These are phyloP conservation scores for Hypolimnas misippus DNA, from an alignment of 2,888 invertebrate species.

Conservation along the genomic window DNA sequence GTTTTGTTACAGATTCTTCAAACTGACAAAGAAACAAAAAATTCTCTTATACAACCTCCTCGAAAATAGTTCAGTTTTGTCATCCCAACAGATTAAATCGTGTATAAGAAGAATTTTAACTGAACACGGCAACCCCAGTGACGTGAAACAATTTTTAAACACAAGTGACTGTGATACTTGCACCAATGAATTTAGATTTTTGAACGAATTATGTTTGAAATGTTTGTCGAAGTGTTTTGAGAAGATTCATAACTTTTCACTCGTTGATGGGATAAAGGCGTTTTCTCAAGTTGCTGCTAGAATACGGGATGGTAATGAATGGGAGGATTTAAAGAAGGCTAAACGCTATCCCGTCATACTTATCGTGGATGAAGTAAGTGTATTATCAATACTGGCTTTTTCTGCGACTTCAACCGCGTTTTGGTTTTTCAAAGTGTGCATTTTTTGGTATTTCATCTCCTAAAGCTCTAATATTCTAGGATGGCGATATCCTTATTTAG, in stretches of 20 bases:
- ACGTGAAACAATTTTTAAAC: slow-evolving; percentile 52
- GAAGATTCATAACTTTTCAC: slow-evolving; percentile 60
- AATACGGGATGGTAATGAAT: slow-evolving; percentile 67
- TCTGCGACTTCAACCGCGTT: too few species aligned
- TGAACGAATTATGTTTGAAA: slow-evolving; percentile 65
- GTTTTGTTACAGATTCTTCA: slow-evolving; percentile 60
- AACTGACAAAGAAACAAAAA: slow-evolving; percentile 66
- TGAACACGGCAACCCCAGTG: slow-evolving; percentile 64
- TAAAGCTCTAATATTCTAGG: too few species aligned
- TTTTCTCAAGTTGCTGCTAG: slow-evolving; percentile 65
- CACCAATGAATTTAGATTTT: slow-evolving; percentile 56
- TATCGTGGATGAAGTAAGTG: slow-evolving; percentile 87
- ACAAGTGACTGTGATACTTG: slow-evolving; percentile 57
- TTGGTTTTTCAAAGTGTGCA: too few species aligned
- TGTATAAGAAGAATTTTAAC: slow-evolving; percentile 70
- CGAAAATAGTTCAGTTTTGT: slow-evolving; percentile 58
- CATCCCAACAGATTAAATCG: slow-evolving; percentile 65
- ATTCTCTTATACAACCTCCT: slow-evolving; percentile 72
- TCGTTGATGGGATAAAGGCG: slow-evolving; percentile 72
- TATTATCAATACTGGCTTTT: too few species aligned
- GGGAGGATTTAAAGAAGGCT: slow-evolving; percentile 66
- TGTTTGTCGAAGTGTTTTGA: slow-evolving; percentile 69
- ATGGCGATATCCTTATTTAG: too few species aligned
- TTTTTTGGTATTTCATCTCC: too few species aligned
- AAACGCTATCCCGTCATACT: slow-evolving; percentile 86